Evolutionary conservation across 2,797 vertebrate species (phyloP), one percentile per base, ranked within the genome.

Genomic region (Serranus cabrilla): DNA sequence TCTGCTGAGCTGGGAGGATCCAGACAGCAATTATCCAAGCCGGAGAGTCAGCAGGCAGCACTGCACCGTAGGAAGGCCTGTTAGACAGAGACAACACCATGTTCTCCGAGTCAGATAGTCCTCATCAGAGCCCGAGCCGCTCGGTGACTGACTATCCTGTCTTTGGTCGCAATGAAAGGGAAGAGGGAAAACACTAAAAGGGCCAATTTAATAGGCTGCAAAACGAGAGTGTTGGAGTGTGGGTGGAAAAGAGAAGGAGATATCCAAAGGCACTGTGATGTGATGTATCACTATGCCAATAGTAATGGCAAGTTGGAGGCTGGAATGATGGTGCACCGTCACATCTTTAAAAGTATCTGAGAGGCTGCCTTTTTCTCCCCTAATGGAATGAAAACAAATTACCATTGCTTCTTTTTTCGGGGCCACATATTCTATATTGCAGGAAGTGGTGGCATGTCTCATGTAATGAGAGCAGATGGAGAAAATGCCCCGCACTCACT

Each of bases 11-110:
- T 77, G 59, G 72, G 73, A 14, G 71, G 81, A 86, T 78, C 43
- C 67, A 71, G 78, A 87, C 82, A 63, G 85, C 88, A 94, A 91
- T 93, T 93, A 93, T 77, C 84, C 74, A 50, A 84, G 84, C 68
- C 39, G 45, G 76, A 78, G 81, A 83, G 81, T 81, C 87, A 81
- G 88, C 87, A 71, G 79, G 76, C 84, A 46, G 61, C 74, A 18
- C 25, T 63, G 55, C 68, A 54, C 31, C 17, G 6, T 76, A 74
- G 76, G 71, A 78, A 49, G 57, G 79, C 40, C 74, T 81, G 86
- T 89, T 83, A 83, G 71, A 74, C 79, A 61, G 51, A 82, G 71
- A 86, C 77, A 76, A 78, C 85, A 83, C 73, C 72, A 56, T 70
- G 84, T 90, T 91, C 76, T 73, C 66, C 4, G 71, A 83, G 78